Conservation (phyloP, 2,888 invertebrate species). For the Netelia fuscicornis region DNA sequence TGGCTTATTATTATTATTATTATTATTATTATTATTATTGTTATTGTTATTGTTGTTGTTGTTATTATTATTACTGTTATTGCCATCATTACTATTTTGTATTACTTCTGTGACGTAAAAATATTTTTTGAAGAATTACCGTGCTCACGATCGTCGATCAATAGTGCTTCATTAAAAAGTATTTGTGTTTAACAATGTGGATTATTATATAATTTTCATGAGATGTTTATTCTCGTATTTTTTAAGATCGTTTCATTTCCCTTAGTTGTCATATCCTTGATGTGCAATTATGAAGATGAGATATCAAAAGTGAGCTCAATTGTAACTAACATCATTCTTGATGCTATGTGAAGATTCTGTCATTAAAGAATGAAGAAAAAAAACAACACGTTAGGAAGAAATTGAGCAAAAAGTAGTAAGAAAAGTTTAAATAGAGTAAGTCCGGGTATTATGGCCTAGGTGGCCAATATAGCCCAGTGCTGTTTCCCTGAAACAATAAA, state of each 20-base stretch:
- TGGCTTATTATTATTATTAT: too few species aligned
- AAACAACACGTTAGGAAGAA: too few species aligned
- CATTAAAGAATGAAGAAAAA: too few species aligned
- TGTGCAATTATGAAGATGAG: background rate
- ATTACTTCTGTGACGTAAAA: background rate
- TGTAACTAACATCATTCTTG: background rate
- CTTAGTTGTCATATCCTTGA: background rate
- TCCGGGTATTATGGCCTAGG: too few species aligned
- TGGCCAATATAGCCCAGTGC: too few species aligned
- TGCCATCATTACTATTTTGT: slow-evolving; percentile 2
- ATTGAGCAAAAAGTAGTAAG: too few species aligned
- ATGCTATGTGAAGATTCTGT: too few species aligned
- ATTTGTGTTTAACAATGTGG: slow-evolving; percentile 16
- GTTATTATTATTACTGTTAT: too few species aligned
- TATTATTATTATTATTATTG: too few species aligned
- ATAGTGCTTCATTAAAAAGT: slow-evolving; percentile 54
- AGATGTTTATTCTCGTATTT: background rate
- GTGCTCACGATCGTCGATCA: slow-evolving; percentile 58
- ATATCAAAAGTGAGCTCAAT: background rate
- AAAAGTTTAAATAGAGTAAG: too few species aligned
- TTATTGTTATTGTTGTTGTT: too few species aligned
- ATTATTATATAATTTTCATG: slow-evolving; percentile 16
- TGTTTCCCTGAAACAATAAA: too few species aligned
- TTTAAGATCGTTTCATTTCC: background rate
- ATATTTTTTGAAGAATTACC: slow-evolving; percentile 39